Evolutionary conservation across 2,888 invertebrate genomes (phyloP).

Genomic region (Drosophila macrothrix): DNA sequence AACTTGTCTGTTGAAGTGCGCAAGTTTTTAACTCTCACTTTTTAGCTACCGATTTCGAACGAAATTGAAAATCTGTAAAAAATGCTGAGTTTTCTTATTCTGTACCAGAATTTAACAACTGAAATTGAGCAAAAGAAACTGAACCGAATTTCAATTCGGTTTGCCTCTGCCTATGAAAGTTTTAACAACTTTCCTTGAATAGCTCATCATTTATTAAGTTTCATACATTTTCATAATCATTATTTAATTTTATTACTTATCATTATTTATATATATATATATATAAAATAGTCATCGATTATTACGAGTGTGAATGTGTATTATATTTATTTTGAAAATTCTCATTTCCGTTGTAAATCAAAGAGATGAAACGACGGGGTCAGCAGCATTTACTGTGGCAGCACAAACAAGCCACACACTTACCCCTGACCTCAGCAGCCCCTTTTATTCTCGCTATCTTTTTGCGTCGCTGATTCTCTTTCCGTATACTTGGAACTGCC

Average conservation of each 20-base stretch:
- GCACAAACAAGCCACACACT: constrained; percentile 11
- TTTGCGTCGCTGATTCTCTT: background rate
- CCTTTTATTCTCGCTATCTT: background rate
- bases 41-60: no score
- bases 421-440: background rate
- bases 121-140: background rate
- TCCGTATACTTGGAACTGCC: constrained; percentile 6
- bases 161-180: no score
- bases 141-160: background rate
- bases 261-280: background rate
- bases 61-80: background rate
- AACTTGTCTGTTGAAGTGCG: background rate
- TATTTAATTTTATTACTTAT: background rate
- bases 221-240: constrained; percentile 3
- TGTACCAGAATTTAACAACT: background rate
- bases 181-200: background rate
- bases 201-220: constrained; percentile 7
- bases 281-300: constrained; percentile 11
- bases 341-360: constrained; percentile 40
- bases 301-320: constrained; percentile 7
- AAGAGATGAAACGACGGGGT: constrained; percentile 24
- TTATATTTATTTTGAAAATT: background rate
- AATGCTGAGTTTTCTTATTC: no score
- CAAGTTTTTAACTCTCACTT: background rate
- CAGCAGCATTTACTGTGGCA: constrained; percentile 21